Conservation (phyloP, 2,113 vertebrate genomes). For the Leuciscus idus region DNA sequence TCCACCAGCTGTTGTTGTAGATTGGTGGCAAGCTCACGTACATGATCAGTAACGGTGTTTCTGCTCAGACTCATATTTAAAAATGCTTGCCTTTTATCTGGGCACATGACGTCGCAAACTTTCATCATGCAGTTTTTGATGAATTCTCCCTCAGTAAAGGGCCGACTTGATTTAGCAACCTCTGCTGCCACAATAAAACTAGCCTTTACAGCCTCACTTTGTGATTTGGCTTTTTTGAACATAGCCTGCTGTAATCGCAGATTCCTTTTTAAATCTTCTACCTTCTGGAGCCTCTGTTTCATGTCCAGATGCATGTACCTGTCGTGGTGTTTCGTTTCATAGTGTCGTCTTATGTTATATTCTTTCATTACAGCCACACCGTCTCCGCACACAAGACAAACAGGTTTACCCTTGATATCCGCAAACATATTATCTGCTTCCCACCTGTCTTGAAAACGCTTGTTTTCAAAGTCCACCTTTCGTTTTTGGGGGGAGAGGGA, state of each 20-base stretch:
- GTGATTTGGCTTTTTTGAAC: slow-evolving; percentile 44
- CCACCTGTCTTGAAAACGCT: slow-evolving; percentile 12
- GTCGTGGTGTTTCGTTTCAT: slow-evolving; percentile 35
- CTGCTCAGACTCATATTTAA: slow-evolving; percentile 38
- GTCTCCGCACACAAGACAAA: background rate
- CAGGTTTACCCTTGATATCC: background rate
- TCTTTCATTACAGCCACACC: background rate
- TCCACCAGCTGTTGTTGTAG: slow-evolving; percentile 37
- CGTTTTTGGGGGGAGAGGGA: background rate
- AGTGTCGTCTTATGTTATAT: slow-evolving; percentile 4
- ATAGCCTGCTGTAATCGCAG: background rate
- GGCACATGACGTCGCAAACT: slow-evolving; percentile 34
- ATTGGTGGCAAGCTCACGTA: slow-evolving; percentile 46
- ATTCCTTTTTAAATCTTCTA: background rate
- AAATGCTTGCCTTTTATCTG: slow-evolving; percentile 49
- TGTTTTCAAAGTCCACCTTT: background rate
- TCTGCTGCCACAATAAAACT: slow-evolving; percentile 50
- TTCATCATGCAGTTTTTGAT: slow-evolving; percentile 46
- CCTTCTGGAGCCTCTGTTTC: background rate
- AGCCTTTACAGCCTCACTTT: slow-evolving; percentile 46
- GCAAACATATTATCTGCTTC: background rate
- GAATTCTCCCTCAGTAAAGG: slow-evolving; percentile 49
- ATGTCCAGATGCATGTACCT: slow-evolving; percentile 17
- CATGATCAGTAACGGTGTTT: slow-evolving; percentile 48
- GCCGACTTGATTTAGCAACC: slow-evolving; percentile 38